phyloP scores from a whole-genome alignment of 1,140 invertebrate genomes.

The Neodiprion pinetum region DNA sequence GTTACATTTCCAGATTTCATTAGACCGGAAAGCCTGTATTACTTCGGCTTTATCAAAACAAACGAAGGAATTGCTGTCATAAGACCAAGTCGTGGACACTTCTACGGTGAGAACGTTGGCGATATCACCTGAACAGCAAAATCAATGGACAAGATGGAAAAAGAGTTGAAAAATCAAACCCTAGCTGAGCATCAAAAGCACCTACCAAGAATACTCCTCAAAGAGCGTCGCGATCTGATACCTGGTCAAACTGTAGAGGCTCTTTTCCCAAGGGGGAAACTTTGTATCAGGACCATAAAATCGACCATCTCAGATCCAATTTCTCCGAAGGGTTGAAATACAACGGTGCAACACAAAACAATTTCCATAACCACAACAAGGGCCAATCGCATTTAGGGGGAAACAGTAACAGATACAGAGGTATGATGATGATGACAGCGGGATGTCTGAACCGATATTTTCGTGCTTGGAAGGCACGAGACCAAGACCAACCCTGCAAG shows the following conservation, averaged over 20 bases:
- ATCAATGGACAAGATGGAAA: conserved; percentile 14
- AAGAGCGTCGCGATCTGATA: neutral
- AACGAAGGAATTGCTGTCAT: conserved; percentile 5
- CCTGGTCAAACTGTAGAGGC: conserved; percentile 16
- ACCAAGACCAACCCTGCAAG: too few species aligned
- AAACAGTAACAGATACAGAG: conserved; percentile 10
- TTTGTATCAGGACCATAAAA: conserved; percentile 12
- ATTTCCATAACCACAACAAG: neutral
- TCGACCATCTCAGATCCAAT: neutral
- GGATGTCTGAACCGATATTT: conserved; percentile 15
- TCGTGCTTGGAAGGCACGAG: neutral
- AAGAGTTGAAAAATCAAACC: conserved; percentile 11
- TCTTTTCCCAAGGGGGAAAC: conserved; percentile 13
- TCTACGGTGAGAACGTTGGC: conserved; percentile 12
- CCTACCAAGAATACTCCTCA: conserved; percentile 5
- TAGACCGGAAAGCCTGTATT: conserved; percentile 17
- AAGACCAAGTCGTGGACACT: neutral
- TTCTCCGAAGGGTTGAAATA: conserved; percentile 1
- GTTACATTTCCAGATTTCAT: conserved; percentile 15
- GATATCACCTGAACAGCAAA: conserved; percentile 7
- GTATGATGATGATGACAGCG: neutral
- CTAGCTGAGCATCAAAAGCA: neutral
- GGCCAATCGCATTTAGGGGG: neutral
- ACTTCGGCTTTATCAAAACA: conserved; percentile 14
- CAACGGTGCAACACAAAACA: neutral